phyloP scores from a whole-genome alignment of 2,888 invertebrate species.

The Drosophila gaucha region DNA sequence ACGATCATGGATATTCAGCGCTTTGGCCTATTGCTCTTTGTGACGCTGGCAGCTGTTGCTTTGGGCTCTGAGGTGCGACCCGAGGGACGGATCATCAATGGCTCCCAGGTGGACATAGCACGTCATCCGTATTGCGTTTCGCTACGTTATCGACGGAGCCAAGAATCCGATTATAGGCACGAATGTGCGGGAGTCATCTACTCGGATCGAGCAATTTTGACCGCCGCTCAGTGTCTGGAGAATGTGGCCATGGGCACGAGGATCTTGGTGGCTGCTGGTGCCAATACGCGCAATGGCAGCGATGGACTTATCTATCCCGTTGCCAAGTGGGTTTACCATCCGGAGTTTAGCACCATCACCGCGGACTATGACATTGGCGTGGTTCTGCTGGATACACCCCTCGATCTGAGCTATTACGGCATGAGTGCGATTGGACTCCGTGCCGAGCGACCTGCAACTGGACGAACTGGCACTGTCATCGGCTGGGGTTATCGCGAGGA shows the following conservation, averaged over 20 bases:
- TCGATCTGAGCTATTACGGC: conserved; percentile 83
- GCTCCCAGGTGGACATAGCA: conserved; percentile 59
- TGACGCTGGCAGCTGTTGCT: conserved; percentile 6
- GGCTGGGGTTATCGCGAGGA: conserved; percentile 83
- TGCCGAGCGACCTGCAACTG: conserved; percentile 62
- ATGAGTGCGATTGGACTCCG: conserved; percentile 83
- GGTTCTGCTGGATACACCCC: conserved; percentile 85
- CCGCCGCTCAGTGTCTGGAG: conserved; percentile 81
- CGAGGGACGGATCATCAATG: conserved; percentile 72
- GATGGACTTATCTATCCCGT: conserved; percentile 75
- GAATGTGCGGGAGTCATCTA: conserved; percentile 82
- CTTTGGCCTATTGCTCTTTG: conserved; percentile 26
- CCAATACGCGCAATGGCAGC: conserved; percentile 71
- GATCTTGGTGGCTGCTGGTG: conserved; percentile 71
- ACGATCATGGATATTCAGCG: conserved; percentile 30
- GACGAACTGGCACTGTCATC: conserved; percentile 62
- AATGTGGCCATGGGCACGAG: conserved; percentile 44
- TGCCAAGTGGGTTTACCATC: conserved; percentile 69
- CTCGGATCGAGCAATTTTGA: conserved; percentile 65
- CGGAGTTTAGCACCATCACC: conserved; percentile 61
- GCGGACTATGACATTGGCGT: conserved; percentile 85
- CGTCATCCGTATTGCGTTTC: conserved; percentile 79
- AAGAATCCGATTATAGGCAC: conserved; percentile 63
- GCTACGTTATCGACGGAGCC: conserved; percentile 67
- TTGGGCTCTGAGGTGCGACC: conserved; percentile 10